A percentile compares a stretch with the other conserved stretches of the same genome.
Conservation (phyloP, 2,888 invertebrate species). For the Chesias legatella region DNA sequence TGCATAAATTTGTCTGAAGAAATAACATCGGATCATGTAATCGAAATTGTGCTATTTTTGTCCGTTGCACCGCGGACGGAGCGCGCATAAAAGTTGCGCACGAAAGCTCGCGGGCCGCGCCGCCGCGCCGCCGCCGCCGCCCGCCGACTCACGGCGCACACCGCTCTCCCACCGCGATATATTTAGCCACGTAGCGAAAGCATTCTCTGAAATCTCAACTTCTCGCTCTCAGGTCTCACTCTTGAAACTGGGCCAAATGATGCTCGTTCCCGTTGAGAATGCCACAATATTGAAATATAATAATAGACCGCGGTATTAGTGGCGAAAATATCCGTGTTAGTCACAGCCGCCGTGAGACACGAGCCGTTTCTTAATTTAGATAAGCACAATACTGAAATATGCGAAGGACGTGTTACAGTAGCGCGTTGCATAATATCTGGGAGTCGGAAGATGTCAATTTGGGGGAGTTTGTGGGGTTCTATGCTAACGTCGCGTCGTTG, state of each 20-base stretch:
- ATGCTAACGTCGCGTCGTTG: too few relatives aligned
- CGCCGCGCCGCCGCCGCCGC: slow-evolving; percentile 27
- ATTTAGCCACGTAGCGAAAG: slow-evolving; percentile 72
- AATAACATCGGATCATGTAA: slow-evolving; percentile 23
- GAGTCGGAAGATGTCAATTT: not conserved
- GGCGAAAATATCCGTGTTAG: slow-evolving; percentile 74
- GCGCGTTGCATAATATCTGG: slow-evolving; percentile 42
- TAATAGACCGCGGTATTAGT: slow-evolving; percentile 69
- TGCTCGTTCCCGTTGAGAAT: slow-evolving; percentile 73
- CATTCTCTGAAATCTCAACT: slow-evolving; percentile 74
- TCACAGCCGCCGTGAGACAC: slow-evolving; percentile 63
- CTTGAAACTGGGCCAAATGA: slow-evolving; percentile 80
- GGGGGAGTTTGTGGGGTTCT: slow-evolving; percentile 2
- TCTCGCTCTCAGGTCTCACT: slow-evolving; percentile 73
- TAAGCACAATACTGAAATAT: slow-evolving; percentile 63
- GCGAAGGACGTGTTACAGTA: slow-evolving; percentile 53
- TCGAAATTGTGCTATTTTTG: slow-evolving; percentile 54
- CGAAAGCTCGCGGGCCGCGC: slow-evolving; percentile 27
- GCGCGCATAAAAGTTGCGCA: slow-evolving; percentile 22
- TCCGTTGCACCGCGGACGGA: slow-evolving; percentile 36
- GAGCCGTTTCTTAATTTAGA: slow-evolving; percentile 61
- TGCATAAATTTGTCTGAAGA: slow-evolving; percentile 24
- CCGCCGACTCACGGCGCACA: slow-evolving; percentile 33
- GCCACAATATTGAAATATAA: slow-evolving; percentile 79
- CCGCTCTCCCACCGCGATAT: slow-evolving; percentile 47